Conservation (phyloP, 2,113 vertebrate species). For the Nerophis ophidion region DNA sequence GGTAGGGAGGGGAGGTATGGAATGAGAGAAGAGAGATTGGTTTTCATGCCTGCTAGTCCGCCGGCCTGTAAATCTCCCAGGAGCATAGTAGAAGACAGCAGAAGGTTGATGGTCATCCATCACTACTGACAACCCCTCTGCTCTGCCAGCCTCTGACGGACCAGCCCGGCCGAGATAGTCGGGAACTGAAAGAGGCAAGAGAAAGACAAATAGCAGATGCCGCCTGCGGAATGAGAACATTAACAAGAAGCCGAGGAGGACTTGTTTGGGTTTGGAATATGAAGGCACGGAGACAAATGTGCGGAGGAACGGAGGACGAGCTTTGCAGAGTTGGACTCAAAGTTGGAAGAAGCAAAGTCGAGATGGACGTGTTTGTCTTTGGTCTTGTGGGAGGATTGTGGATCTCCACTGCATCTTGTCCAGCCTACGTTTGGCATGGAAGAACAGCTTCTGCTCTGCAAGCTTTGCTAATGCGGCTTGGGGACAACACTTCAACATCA, state of each 20-base stretch:
- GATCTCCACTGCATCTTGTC: no score
- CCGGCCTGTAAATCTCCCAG: slow-evolving; percentile 83
- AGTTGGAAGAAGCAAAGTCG: no score
- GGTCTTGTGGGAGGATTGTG: no score
- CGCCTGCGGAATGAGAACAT: slow-evolving; percentile 81
- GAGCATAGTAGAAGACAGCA: slow-evolving; percentile 85
- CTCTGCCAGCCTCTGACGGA: slow-evolving; percentile 87
- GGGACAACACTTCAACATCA: no score
- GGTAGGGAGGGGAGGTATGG: slow-evolving; percentile 50
- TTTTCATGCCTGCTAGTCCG: slow-evolving; percentile 82
- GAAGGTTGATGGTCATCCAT: slow-evolving; percentile 96
- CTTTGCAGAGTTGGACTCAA: slow-evolving; percentile 20
- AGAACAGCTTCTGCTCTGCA: no score
- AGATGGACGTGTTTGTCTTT: no score
- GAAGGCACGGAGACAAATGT: slow-evolving; percentile 44
- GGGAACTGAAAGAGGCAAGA: slow-evolving; percentile 42
- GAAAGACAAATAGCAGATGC: slow-evolving; percentile 71
- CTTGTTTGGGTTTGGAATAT: slow-evolving; percentile 8
- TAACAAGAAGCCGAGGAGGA: slow-evolving; percentile 74
- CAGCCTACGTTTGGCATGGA: no score
- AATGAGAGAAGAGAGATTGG: slow-evolving; percentile 72
- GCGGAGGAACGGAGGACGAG: slow-evolving; percentile 22
- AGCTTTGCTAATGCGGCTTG: no score
- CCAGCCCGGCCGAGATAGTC: slow-evolving; percentile 64
- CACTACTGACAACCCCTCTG: slow-evolving; percentile 90